Evolutionary conservation across 2,113 vertebrate species (phyloP).

Genomic region (Dipodomys merriami): DNA sequence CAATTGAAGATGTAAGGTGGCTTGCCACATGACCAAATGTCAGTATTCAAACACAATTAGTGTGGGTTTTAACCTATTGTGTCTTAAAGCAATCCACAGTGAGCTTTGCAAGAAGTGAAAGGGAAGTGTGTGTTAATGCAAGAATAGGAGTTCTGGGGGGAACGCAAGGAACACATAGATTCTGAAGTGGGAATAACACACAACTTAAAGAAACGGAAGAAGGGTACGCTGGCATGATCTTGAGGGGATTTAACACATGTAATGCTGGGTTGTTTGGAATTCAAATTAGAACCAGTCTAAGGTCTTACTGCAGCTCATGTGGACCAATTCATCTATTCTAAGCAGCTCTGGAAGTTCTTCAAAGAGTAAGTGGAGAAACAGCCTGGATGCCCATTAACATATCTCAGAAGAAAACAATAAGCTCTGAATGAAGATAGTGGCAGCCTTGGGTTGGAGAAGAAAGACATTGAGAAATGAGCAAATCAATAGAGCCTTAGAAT

Average conservation of each 20-base stretch:
- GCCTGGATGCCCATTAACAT: neutral
- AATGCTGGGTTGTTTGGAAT: constrained; percentile 10
- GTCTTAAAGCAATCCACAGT: neutral
- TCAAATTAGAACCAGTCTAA: neutral
- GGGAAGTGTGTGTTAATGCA: neutral
- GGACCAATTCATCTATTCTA: neutral
- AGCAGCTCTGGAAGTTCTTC: neutral
- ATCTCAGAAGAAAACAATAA: neutral
- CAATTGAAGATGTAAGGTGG: constrained; percentile 19
- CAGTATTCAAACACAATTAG: neutral
- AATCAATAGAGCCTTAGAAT: neutral
- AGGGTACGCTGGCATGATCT: neutral
- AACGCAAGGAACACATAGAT: constrained; percentile 9
- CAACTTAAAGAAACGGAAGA: constrained; percentile 4
- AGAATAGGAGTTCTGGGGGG: neutral
- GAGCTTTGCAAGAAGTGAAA: neutral
- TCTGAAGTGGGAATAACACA: neutral
- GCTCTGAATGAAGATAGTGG: constrained; percentile 4
- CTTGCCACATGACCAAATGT: neutral
- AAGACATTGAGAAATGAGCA: neutral
- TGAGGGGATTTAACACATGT: constrained; percentile 16
- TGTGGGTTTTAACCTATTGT: neutral
- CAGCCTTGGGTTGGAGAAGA: neutral
- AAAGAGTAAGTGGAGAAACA: neutral
- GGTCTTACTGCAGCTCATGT: neutral